Percentiles rank a stretch among this genome's conserved stretches.
phyloP scores from a whole-genome alignment of 2,113 vertebrate species.

The Pimephales promelas region DNA sequence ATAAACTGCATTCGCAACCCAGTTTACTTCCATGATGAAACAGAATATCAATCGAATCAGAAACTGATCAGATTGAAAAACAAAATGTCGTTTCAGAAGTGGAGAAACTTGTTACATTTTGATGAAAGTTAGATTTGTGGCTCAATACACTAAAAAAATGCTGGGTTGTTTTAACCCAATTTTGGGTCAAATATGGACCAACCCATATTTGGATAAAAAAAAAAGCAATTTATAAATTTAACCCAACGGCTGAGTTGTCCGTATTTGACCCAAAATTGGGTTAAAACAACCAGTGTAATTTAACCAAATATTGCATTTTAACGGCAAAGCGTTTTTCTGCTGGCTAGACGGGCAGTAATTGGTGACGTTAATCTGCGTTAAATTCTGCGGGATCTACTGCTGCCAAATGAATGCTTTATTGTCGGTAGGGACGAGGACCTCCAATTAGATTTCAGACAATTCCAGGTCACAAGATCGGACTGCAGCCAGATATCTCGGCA shows the following conservation, averaged over 20 bases:
- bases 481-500: background rate
- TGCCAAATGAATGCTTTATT: constrained; percentile 9
- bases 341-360: background rate
- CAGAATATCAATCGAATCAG: background rate
- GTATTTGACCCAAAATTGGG: too few relatives aligned
- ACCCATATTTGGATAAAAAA: too few relatives aligned
- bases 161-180: too few relatives aligned
- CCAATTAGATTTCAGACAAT: constrained; percentile 31
- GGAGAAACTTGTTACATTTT: background rate
- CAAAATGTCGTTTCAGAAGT: background rate
- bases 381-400: background rate
- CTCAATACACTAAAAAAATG: too few relatives aligned
- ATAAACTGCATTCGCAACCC: background rate
- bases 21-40: background rate
- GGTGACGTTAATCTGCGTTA: background rate
- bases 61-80: background rate
- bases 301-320: background rate
- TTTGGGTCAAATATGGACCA: too few relatives aligned
- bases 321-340: background rate
- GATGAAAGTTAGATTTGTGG: background rate
- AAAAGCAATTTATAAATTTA: too few relatives aligned
- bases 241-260: too few relatives aligned
- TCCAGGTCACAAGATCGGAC: constrained; percentile 7
- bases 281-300: too few relatives aligned
- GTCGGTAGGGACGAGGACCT: constrained; percentile 12